Base-by-base conservation (phyloP, 53 echinoderm and acorn worm species). In the Mesocentrotus franciscanus region DNA sequence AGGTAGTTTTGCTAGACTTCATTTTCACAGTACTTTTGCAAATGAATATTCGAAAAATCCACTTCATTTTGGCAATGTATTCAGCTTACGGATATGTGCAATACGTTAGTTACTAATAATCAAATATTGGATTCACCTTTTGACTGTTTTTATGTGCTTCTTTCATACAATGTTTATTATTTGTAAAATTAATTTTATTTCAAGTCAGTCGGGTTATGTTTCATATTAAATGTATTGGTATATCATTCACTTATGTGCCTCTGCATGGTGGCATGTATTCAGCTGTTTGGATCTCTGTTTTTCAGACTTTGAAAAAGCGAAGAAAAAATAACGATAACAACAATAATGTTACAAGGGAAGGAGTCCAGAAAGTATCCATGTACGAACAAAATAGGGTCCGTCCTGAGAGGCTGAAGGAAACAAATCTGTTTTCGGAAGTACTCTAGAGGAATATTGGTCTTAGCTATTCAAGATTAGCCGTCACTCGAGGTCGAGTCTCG, bases 401-500 rank as follows among this genome's bases (percentile, higher is more conserved):
- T 81, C 7, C 22, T 87, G 59, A 57, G 59, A 2, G 10, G n/a
- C n/a, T 58, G 57, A 87, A 42, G 27, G 58, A 27, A 87, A 24
- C n/a, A 84, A 84, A 57, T 58, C 57, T 87, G 56, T 87, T 87
- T 62, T 62, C 91, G 91, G 91, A 66, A 66, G 36, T 36, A 62
- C 68, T 66, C 68, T 22, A 20, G 29, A 7, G 10, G 36, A 66
- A 66, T 66, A 91, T 66, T 34, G 68, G 14, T 15, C 61, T 61
- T 90, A 29, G 16, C 87, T 87, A 58, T 87, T 57, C 87, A 87
- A n/a, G 87, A 87, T 87, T 58, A 87, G 87, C 87, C n/a, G 12
- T 58, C 87, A 58, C 87, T 87, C 87, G 87, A 87, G 87, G 87
- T 26, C 58, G 58, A 58, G 58, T 33, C 87, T 56, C 57, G 87